These are phyloP conservation scores for Zoanthus sansibaricus DNA, from an alignment of 92 coral and sea anemone species.

Conservation along the genomic window DNA sequence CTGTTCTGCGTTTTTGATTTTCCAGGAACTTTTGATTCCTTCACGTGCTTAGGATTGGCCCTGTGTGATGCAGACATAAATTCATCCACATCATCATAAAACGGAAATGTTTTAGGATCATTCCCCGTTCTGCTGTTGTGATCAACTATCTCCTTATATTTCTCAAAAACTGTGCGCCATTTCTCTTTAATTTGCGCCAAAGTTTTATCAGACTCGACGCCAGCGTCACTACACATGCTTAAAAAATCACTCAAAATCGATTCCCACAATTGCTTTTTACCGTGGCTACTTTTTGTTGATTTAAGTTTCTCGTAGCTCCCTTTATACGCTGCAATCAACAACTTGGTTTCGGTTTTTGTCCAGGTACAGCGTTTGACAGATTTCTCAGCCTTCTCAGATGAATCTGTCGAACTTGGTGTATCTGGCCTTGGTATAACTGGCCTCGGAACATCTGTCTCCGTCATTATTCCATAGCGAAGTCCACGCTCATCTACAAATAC, in stretches of 20 bases:
- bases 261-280: constrained; percentile 19
- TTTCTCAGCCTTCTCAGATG: too few species aligned
- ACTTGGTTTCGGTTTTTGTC: constrained; percentile 48
- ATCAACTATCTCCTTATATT: constrained; percentile 57
- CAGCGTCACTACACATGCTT: constrained; percentile 51
- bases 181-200: constrained; percentile 53
- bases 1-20: constrained; percentile 18
- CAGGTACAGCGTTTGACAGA: too few species aligned
- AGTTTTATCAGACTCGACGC: constrained; percentile 42
- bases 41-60: constrained; percentile 55
- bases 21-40: constrained; percentile 41
- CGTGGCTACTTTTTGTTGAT: constrained; percentile 55
- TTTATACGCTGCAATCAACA: constrained; percentile 54
- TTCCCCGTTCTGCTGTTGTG: constrained; percentile 66
- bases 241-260: not conserved
- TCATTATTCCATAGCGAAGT: not conserved
- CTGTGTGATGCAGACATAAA: constrained; percentile 59
- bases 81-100: constrained; percentile 59
- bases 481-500: not conserved
- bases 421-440: too few species aligned
- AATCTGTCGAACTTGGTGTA: too few species aligned
- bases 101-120: constrained; percentile 64
- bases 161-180: constrained; percentile 63
- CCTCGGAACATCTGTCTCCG: not conserved
- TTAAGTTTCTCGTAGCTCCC: constrained; percentile 51